phyloP scores from a whole-genome alignment of 2,113 vertebrate species.

The Budorcas taxicolor region DNA sequence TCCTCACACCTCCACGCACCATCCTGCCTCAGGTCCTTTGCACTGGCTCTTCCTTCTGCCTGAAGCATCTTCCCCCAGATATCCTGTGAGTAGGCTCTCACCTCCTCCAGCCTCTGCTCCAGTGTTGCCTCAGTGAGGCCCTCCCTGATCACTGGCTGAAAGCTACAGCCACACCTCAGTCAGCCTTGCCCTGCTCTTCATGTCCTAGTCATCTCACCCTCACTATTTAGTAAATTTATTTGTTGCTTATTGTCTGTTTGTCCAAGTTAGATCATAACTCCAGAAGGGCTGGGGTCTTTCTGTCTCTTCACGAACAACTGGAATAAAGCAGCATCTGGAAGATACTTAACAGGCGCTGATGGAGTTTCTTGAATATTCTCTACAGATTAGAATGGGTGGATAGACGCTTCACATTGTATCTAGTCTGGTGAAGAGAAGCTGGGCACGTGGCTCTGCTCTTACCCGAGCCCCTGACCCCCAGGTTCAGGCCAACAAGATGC shows the following conservation, averaged over 20 bases:
- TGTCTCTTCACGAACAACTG: not conserved
- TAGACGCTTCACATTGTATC: not conserved
- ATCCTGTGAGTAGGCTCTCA: rapidly evolving
- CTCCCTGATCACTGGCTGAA: not conserved
- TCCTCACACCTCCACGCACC: rapidly evolving
- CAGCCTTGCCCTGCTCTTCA: not conserved
- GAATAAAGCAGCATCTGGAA: not conserved
- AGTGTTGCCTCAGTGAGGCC: rapidly evolving
- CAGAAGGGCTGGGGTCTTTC: not conserved
- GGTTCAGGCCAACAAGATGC: too few species aligned
- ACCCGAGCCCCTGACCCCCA: rapidly evolving
- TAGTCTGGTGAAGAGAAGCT: not conserved
- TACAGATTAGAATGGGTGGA: not conserved
- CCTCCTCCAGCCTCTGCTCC: not conserved
- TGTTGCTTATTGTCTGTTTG: not conserved
- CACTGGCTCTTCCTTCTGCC: not conserved
- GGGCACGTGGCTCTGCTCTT: not conserved
- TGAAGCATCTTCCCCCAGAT: not conserved
- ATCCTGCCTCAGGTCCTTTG: not conserved
- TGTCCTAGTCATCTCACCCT: not conserved
- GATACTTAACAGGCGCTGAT: not conserved
- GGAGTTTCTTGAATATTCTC: not conserved
- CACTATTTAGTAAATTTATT: not conserved
- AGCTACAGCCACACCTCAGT: not conserved
- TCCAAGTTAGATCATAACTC: not conserved